Evolutionary conservation across 2,797 vertebrate species (phyloP), one percentile per base, ranked within the genome.

Genomic region (Myotis vivesi): DNA sequence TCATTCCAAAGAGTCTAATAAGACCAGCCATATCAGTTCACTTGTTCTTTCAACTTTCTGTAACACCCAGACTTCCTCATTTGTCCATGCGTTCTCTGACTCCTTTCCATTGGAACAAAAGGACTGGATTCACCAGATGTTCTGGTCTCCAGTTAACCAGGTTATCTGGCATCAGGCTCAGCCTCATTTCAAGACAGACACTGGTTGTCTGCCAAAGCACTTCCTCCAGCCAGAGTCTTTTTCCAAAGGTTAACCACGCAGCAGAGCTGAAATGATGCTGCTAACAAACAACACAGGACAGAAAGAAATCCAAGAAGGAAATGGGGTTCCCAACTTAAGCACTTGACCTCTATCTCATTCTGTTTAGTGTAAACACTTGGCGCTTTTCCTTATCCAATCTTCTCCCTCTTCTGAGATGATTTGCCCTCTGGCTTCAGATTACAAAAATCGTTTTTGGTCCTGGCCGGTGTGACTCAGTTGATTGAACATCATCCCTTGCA

Each of bases 371-470:
- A 36, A 73, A 2, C 28, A 30, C 8, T 82, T 44, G 59, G 51
- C 59, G 55, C 91, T 93, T 95, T 87, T 89, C 23, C 30, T 94
- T 96, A 8, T 33, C 68, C 66, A 72, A 44, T 30, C 28, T 30
- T 0, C 49, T 94, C n/a, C 87, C 30, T 81, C 51, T 97, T 94
- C 86, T 93, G 75, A 89, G 73, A 71, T n/a, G 0, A 93, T 97
- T 92, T 51, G 22, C n/a, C 92, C 55, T 91, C 96, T 97, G 89
- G 79, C 72, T 97, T 97, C 46, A 80, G 19, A 41, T 87, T 66
- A 36, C 36, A 97, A 94, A 87, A 57, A n/a, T 68, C 83, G 75
- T 72, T 87, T 87, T 93, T 71, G 55, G 73, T 15, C 11, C 5
- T n/a, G 62, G 30, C 62, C 15, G 19, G 15, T 64, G 62, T 64